A percentile compares a stretch with the other conserved stretches of the same genome.
Evolutionary conservation across 2,113 vertebrate species (phyloP).

Genomic region (Lates calcarifer): DNA sequence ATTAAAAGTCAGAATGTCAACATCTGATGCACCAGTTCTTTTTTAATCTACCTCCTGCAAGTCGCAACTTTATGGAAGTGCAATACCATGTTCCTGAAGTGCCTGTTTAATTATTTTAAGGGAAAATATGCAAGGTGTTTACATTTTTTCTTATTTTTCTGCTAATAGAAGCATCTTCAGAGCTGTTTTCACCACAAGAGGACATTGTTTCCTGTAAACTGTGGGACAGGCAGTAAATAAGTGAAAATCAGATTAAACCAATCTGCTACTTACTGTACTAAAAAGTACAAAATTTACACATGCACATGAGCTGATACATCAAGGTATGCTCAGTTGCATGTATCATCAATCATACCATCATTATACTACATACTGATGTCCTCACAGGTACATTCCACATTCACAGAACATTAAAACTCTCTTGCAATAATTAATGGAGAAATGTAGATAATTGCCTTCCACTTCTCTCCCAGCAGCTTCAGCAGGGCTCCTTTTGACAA

Average conservation of each 20-base stretch:
- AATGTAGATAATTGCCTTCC: conserved; percentile 44
- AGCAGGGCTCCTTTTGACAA: conserved; percentile 34
- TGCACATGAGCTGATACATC: background rate
- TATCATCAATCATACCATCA: background rate
- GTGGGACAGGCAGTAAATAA: background rate
- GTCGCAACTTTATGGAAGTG: too few species aligned
- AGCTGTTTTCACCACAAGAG: too few species aligned
- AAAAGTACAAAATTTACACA: background rate
- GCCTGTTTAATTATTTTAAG: too few species aligned
- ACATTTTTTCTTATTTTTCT: background rate
- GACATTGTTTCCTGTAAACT: background rate
- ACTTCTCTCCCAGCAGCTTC: conserved; percentile 37
- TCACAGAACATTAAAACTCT: conserved; percentile 25
- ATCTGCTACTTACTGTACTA: background rate
- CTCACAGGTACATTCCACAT: conserved; percentile 8
- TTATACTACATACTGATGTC: background rate
- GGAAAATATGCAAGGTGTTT: too few species aligned
- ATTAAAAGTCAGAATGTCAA: too few species aligned
- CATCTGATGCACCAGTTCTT: too few species aligned
- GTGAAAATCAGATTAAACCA: background rate
- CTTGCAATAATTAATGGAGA: conserved; percentile 45
- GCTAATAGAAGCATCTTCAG: too few species aligned
- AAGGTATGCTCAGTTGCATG: background rate
- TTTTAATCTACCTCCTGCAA: too few species aligned
- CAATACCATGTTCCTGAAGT: too few species aligned